Percentiles rank a stretch among this genome's conserved stretches.
phyloP scores from a whole-genome alignment of 2,797 vertebrate genomes.

The Poliocrania exsul region DNA sequence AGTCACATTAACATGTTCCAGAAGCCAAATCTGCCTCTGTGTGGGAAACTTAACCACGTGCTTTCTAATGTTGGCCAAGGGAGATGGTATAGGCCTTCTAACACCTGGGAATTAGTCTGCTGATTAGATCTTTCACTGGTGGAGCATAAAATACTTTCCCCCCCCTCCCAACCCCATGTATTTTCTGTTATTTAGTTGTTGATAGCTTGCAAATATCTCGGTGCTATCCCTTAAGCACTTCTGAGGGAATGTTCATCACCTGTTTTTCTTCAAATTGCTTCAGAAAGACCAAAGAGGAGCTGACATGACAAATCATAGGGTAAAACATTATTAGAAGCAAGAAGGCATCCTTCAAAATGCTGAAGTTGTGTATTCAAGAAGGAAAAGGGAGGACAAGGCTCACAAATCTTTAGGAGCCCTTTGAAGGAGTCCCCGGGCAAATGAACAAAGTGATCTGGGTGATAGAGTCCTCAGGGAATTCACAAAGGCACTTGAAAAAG shows the following conservation, averaged over 20 bases:
- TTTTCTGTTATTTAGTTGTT: slow-evolving; percentile 22
- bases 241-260: slow-evolving; percentile 53
- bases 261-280: slow-evolving; percentile 62
- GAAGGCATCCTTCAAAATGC: slow-evolving; percentile 41
- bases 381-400: slow-evolving; percentile 61
- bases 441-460: slow-evolving; percentile 51
- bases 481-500: slow-evolving; percentile 36
- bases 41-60: not conserved
- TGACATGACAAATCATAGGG: slow-evolving; percentile 48
- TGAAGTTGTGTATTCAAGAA: slow-evolving; percentile 21
- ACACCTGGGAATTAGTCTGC: slow-evolving; percentile 35
- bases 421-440: slow-evolving; percentile 56
- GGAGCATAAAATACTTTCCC: not conserved
- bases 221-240: slow-evolving; percentile 29
- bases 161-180: not conserved
- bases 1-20: slow-evolving; percentile 42
- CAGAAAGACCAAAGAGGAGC: slow-evolving; percentile 35
- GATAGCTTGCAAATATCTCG: slow-evolving; percentile 55
- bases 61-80: not conserved
- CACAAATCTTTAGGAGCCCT: slow-evolving; percentile 59
- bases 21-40: not conserved
- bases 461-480: slow-evolving; percentile 30
- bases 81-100: slow-evolving; percentile 22
- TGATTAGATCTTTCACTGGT: slow-evolving; percentile 42
- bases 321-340: slow-evolving; percentile 47